Evolutionary conservation across 2,797 vertebrate genomes (phyloP).

Genomic region (Merluccius polli): DNA sequence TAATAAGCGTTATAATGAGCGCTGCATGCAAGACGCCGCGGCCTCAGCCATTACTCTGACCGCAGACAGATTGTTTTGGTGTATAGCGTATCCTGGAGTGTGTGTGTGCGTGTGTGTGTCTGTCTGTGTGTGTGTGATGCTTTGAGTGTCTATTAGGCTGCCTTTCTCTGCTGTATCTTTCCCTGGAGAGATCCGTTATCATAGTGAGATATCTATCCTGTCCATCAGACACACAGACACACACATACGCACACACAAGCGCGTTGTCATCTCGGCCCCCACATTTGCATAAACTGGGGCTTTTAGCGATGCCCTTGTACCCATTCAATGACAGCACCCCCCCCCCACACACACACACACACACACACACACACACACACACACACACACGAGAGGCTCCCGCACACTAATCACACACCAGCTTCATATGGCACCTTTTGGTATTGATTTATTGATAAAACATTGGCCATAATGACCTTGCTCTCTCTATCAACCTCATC

Average conservation of each 20-base stretch:
- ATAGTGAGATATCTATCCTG: not conserved
- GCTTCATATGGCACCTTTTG: too few species aligned
- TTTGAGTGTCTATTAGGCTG: not conserved
- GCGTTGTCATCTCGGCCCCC: too few species aligned
- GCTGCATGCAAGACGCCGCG: too few species aligned
- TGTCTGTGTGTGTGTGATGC: not conserved
- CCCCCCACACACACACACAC: not conserved
- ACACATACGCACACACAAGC: too few species aligned
- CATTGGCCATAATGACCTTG: not conserved
- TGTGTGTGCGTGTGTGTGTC: not conserved
- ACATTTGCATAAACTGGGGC: too few species aligned
- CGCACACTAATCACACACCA: too few species aligned
- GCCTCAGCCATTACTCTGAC: not conserved
- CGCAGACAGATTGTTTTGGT: not conserved
- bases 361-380: conserved; percentile 4
- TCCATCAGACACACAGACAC: not conserved
- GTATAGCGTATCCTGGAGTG: not conserved
- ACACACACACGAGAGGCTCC: not conserved
- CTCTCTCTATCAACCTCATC: not conserved
- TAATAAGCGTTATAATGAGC: too few species aligned
- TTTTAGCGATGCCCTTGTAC: too few species aligned
- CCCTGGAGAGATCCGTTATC: too few species aligned
- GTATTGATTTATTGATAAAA: too few species aligned
- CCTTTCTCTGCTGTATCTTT: too few species aligned
- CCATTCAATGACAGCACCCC: too few species aligned